These are phyloP conservation scores for Acrocephalus arundinaceus DNA, from an alignment of 2,113 vertebrate species.

Conservation along the genomic window DNA sequence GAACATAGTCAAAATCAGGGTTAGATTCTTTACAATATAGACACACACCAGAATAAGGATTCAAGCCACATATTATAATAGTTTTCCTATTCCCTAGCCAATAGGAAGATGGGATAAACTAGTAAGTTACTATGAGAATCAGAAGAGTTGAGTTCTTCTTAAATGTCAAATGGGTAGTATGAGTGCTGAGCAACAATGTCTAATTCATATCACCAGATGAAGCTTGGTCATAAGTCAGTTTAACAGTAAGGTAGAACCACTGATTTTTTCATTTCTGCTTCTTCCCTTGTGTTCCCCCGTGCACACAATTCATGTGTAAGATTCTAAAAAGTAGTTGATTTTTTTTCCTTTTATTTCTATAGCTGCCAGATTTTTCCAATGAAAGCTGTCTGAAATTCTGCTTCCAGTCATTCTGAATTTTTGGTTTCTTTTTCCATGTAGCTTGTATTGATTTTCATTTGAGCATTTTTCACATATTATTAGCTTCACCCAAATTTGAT, in stretches of 20 bases:
- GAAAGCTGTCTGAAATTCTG: background rate
- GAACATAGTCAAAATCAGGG: background rate
- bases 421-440: background rate
- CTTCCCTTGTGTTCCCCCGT: background rate
- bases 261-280: background rate
- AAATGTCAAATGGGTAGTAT: background rate
- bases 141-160: background rate
- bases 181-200: background rate
- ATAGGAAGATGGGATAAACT: background rate
- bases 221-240: background rate
- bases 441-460: background rate
- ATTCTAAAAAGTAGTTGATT: background rate
- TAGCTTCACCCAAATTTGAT: background rate
- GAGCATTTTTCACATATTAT: background rate
- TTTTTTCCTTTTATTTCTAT: background rate
- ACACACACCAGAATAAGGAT: background rate
- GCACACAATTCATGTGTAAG: background rate
- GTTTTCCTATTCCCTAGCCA: background rate
- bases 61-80: background rate
- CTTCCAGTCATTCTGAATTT: background rate
- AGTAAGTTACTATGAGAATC: background rate
- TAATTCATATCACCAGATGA: background rate
- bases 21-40: background rate
- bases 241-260: background rate
- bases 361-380: background rate